Conservation (phyloP, 2,888 invertebrate genomes). For the Branchellion lobata region DNA sequence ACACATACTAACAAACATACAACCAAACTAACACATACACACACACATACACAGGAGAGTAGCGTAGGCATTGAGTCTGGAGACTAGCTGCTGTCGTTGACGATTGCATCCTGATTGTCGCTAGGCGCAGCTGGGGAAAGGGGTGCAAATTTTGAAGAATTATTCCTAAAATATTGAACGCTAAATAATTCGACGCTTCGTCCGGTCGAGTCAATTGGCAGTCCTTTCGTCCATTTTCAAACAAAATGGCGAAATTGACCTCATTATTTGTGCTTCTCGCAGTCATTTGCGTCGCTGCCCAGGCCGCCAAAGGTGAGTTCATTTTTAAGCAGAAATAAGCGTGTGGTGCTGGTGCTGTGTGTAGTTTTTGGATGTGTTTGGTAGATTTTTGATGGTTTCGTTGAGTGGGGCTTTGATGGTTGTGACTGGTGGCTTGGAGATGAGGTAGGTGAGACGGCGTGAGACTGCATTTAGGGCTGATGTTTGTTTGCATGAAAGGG, state of each 20-base stretch:
- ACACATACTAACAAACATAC: no score
- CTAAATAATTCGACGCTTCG: not conserved
- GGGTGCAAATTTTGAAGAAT: not conserved
- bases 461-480: no score
- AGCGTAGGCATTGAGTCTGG: conserved; percentile 10
- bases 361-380: not conserved
- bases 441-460: no score
- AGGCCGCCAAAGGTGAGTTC: conserved; percentile 1
- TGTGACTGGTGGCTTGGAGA: no score
- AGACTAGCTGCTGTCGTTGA: not conserved
- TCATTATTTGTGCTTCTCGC: not conserved
- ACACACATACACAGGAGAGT: no score
- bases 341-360: no score
- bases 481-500: no score
- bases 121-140: not conserved
- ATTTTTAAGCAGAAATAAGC: no score
- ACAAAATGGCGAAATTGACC: conserved; percentile 10
- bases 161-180: conserved; percentile 1
- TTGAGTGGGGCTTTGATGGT: no score
- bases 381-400: not conserved
- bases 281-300: not conserved
- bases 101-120: not conserved
- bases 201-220: not conserved
- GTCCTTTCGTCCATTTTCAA: conserved; percentile 6
- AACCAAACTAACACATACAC: no score